These are phyloP conservation scores for Pachypsylla venusta DNA, from an alignment of 1,140 invertebrate genomes.

Conservation along the genomic window DNA sequence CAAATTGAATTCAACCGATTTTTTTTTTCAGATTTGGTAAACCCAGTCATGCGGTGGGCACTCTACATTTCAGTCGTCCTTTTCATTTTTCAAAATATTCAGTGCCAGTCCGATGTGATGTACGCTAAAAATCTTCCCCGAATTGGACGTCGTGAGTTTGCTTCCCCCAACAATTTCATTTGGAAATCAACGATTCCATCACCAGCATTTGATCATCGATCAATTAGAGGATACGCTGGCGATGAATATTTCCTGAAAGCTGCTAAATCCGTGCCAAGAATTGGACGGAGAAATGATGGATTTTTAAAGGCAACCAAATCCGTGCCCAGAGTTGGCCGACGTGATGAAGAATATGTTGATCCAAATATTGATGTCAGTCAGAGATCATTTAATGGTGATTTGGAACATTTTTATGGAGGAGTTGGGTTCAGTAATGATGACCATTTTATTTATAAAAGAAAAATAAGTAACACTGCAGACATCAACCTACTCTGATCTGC, in stretches of 20 bases:
- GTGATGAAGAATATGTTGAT: conserved; percentile 6
- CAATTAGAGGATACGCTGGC: background rate
- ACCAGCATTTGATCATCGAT: background rate
- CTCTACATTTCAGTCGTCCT: no score
- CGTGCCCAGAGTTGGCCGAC: conserved; percentile 21
- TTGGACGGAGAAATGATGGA: conserved; percentile 26
- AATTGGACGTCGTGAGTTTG: background rate
- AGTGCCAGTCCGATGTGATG: no score
- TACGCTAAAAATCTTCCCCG: background rate
- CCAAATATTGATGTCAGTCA: background rate
- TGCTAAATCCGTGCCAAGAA: conserved; percentile 28
- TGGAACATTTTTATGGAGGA: background rate
- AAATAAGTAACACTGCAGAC: background rate
- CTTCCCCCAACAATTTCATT: background rate
- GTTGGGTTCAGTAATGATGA: background rate
- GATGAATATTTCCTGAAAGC: conserved; percentile 34
- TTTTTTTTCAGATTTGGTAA: no score
- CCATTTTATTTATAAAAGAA: background rate
- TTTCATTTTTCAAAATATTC: no score
- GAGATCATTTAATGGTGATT: background rate
- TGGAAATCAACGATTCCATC: conserved; percentile 6
- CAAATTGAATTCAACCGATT: no score
- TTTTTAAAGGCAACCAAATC: conserved; percentile 35
- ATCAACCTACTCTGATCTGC: no score
- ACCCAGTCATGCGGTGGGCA: no score